Conservation (phyloP, 2,888 invertebrate genomes). For the Ditylenchus weischeri region DNA sequence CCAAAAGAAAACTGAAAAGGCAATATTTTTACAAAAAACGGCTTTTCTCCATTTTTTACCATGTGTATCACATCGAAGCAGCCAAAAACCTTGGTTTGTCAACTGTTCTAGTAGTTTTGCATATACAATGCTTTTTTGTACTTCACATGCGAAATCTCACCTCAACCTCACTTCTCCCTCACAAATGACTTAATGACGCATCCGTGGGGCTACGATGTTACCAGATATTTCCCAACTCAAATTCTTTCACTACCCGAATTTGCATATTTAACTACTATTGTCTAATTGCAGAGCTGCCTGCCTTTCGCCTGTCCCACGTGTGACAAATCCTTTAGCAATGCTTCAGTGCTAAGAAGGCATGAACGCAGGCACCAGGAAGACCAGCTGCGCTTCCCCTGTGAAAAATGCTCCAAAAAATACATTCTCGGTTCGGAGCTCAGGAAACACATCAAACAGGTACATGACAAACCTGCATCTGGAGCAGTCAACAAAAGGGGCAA, state of each 20-base stretch:
- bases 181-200: too few species aligned
- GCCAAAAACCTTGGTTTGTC: too few species aligned
- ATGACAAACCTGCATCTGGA: not conserved
- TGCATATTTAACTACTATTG: not conserved
- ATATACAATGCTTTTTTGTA: not conserved
- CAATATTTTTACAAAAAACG: too few species aligned
- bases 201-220: not conserved
- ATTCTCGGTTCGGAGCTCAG: slow-evolving; percentile 5
- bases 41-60: too few species aligned
- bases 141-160: not conserved
- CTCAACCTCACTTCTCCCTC: too few species aligned
- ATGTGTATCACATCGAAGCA: too few species aligned
- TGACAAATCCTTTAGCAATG: not conserved
- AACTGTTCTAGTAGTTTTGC: too few species aligned
- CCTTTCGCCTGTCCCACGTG: not conserved
- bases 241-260: not conserved
- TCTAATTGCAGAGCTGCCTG: not conserved
- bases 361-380: not conserved
- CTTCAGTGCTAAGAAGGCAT: not conserved
- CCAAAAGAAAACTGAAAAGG: too few species aligned
- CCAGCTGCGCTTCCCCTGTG: not conserved
- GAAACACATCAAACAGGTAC: slow-evolving; percentile 1
- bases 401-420: not conserved
- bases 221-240: not conserved
- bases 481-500: too few species aligned